A percentile compares a stretch with the other conserved stretches of the same genome.
These are phyloP conservation scores for Myanophis thanlyinensis DNA, from an alignment of 2,113 vertebrate genomes.

Conservation along the genomic window DNA sequence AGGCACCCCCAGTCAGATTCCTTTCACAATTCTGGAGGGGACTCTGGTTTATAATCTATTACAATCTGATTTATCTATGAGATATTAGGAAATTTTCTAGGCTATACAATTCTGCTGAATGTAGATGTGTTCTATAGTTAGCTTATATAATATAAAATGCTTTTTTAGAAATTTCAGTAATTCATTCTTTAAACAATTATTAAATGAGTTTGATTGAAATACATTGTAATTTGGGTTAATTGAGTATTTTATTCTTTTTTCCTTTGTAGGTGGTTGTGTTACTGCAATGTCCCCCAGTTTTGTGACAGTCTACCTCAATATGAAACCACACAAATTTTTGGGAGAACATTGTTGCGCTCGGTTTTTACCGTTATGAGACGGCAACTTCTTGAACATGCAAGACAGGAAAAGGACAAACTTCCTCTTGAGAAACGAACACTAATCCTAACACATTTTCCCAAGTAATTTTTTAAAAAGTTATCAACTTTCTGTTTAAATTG, in stretches of 20 bases:
- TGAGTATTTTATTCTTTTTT: not conserved
- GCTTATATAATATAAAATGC: not conserved
- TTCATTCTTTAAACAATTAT: not conserved
- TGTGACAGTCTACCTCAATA: conserved; percentile 96
- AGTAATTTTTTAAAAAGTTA: conserved; percentile 76
- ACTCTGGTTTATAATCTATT: not conserved
- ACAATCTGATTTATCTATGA: not conserved
- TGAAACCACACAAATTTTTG: conserved; percentile 96
- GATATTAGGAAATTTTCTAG: not conserved
- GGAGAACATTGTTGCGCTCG: conserved; percentile 88
- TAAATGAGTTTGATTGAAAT: conserved; percentile 12
- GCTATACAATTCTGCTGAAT: not conserved
- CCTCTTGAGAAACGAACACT: conserved; percentile 95
- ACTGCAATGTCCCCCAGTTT: conserved; percentile 98
- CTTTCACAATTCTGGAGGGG: not conserved
- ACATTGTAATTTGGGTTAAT: not conserved
- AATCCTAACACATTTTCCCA: conserved; percentile 98
- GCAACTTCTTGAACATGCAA: conserved; percentile 92
- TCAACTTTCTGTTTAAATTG: not conserved
- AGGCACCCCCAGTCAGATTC: not conserved
- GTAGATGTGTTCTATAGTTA: not conserved
- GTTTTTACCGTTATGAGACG: conserved; percentile 97
- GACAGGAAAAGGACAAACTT: conserved; percentile 97
- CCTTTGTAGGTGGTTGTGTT: conserved; percentile 90
- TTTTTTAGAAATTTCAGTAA: conserved; percentile 22